Evolutionary conservation across 2,888 invertebrate species (phyloP).

Genomic region (Cantharis nigra): DNA sequence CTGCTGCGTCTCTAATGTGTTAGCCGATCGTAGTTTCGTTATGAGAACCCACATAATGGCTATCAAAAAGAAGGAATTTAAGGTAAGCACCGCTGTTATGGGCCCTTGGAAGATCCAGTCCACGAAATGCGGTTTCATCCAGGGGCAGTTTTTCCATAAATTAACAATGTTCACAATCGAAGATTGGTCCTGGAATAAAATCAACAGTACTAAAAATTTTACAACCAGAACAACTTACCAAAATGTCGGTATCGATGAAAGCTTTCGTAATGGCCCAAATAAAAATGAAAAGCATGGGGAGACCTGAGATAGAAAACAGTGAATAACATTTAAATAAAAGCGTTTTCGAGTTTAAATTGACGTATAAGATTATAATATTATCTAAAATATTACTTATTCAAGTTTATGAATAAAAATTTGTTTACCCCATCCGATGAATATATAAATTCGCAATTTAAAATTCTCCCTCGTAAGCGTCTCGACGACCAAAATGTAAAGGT

Average conservation of each 20-base stretch:
- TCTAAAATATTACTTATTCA: slow-evolving; percentile 2
- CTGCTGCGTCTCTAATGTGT: slow-evolving; percentile 87
- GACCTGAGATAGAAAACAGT: slow-evolving; percentile 53
- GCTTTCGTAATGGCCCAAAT: slow-evolving; percentile 63
- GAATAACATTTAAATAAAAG: background rate
- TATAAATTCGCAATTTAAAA: slow-evolving; percentile 80
- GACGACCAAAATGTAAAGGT: slow-evolving; percentile 85
- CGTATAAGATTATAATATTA: background rate
- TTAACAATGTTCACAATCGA: slow-evolving; percentile 3
- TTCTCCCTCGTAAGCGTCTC: slow-evolving; percentile 86
- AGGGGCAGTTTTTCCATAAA: slow-evolving; percentile 59
- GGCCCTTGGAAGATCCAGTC: slow-evolving; percentile 91
- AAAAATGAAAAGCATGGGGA: slow-evolving; percentile 61
- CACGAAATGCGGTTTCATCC: slow-evolving; percentile 79
- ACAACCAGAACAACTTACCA: slow-evolving; percentile 13
- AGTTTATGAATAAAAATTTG: slow-evolving; percentile 48
- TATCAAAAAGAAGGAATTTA: slow-evolving; percentile 81
- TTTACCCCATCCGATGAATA: slow-evolving; percentile 87
- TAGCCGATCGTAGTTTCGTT: slow-evolving; percentile 89
- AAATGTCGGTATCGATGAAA: slow-evolving; percentile 35
- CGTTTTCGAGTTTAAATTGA: background rate
- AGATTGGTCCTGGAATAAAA: slow-evolving; percentile 9
- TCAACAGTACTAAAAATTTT: background rate
- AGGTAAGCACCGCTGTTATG: slow-evolving; percentile 77
- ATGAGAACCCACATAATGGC: slow-evolving; percentile 93